Evolutionary conservation across 2,888 invertebrate species (phyloP).

Genomic region (Ligdia adustata): DNA sequence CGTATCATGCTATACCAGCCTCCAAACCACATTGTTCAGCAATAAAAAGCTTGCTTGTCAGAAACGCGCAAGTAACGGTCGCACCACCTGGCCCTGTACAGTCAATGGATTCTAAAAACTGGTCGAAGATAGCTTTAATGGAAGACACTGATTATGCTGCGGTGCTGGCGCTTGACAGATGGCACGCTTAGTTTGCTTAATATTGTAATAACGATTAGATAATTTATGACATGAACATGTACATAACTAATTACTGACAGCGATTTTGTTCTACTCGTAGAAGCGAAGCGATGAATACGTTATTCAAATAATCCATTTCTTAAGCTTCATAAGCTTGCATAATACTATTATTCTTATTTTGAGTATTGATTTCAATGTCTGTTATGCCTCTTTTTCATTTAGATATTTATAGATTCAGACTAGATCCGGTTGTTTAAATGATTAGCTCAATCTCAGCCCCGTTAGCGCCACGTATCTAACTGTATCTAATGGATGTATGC

Average conservation of each 20-base stretch:
- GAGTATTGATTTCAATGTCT: background rate
- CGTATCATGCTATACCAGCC: slow-evolving; percentile 7
- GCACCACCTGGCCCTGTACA: slow-evolving; percentile 27
- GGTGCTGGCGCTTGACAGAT: slow-evolving; percentile 17
- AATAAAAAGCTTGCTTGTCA: slow-evolving; percentile 54
- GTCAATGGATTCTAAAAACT: slow-evolving; percentile 69
- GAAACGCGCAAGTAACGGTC: slow-evolving; percentile 53
- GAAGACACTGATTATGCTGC: slow-evolving; percentile 37
- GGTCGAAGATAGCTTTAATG: slow-evolving; percentile 42
- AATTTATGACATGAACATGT: no score
- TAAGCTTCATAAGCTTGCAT: no score
- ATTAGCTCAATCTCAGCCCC: slow-evolving; percentile 22
- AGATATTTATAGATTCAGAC: background rate
- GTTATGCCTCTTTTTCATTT: background rate
- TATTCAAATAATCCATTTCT: background rate
- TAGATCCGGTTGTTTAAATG: slow-evolving; percentile 31
- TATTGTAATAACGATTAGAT: slow-evolving; percentile 5
- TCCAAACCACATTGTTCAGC: slow-evolving; percentile 59
- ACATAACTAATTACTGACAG: slow-evolving; percentile 32
- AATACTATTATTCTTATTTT: no score
- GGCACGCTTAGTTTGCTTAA: slow-evolving; percentile 29
- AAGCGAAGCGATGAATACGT: background rate
- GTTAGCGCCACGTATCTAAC: slow-evolving; percentile 25
- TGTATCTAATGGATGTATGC: slow-evolving; percentile 27
- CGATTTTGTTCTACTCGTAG: no score